These are phyloP conservation scores for Rousettus madagascariensis DNA, from an alignment of 2,797 vertebrate species.

Conservation along the genomic window DNA sequence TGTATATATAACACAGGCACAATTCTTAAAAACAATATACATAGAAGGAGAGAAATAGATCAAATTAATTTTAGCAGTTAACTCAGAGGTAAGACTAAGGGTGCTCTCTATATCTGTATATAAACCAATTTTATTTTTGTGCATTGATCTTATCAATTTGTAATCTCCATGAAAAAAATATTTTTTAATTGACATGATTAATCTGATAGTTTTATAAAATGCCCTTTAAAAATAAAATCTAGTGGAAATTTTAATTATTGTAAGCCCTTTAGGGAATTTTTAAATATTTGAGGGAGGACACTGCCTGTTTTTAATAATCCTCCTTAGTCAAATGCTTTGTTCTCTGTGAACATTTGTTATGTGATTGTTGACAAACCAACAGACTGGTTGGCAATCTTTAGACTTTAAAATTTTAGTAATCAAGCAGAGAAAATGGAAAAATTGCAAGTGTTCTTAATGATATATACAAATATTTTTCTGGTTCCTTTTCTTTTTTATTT, in stretches of 20 bases:
- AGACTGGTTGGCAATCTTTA: background rate
- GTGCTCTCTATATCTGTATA: background rate
- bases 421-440: background rate
- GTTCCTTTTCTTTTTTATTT: background rate
- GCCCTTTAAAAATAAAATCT: background rate
- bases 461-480: background rate
- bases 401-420: conserved; percentile 9
- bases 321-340: background rate
- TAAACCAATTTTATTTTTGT: background rate
- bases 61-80: background rate
- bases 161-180: background rate
- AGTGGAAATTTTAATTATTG: background rate
- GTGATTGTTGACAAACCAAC: background rate
- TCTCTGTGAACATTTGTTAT: background rate
- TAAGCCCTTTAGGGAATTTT: background rate
- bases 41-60: background rate
- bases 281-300: background rate
- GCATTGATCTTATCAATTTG: background rate
- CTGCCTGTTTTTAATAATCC: background rate
- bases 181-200: background rate
- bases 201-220: background rate
- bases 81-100: background rate
- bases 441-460: background rate
- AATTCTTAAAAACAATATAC: background rate
- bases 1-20: background rate